Base-by-base conservation (phyloP, 1,140 invertebrate species). In the Drosophila seguyi region DNA sequence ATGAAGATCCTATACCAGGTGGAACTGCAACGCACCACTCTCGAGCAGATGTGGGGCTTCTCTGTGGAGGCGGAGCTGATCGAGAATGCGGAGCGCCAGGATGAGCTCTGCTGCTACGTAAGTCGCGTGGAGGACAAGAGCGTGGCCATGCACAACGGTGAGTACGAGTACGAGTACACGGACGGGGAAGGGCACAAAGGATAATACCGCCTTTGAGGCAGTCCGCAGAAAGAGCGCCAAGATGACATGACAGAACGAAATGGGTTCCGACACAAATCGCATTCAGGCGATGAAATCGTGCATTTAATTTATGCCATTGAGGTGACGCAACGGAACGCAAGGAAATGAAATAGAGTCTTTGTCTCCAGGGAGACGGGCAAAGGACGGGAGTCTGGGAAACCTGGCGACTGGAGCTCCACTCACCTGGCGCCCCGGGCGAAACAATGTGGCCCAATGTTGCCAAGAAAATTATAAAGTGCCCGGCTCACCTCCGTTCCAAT, bases 41-140 rank as follows among this genome's bases (percentile, higher is more conserved):
- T 98, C 75, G 98, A 98, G 82, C 97, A 98, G 93, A 98, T 98
- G 97, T 99, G 98, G 97, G 98, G 98, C 66, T 98, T 99, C 93
- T 98, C 97, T 62, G 98, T 99, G 27, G 98, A 99, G 93, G 98
- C 98, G 5, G 98, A 99, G 93, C 94, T 99, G 50, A 98, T 98
- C 62, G 98, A 99, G 93, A 99, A 99, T 93, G 96, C 97, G 16
- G 98, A 99, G 92, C 94, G 97, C 47, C 98, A 99, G 93, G 98
- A 99, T 93, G 98, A 99, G 93, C 95, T 99, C 42, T 98, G 98
- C 93, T 98, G 98, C 93, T 99, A 99, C 93, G 97, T 99, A 79
- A 98, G 97, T 93, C 95, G 98, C 50, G 98, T 99, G 56, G 97
- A 98, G 93, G 97, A 98, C 86, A 97, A 98, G 88, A 98, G 97